Percentiles rank a stretch among this genome's conserved stretches.
Evolutionary conservation across 2,888 invertebrate genomes (phyloP).

Genomic region (Itoplectis maculator): DNA sequence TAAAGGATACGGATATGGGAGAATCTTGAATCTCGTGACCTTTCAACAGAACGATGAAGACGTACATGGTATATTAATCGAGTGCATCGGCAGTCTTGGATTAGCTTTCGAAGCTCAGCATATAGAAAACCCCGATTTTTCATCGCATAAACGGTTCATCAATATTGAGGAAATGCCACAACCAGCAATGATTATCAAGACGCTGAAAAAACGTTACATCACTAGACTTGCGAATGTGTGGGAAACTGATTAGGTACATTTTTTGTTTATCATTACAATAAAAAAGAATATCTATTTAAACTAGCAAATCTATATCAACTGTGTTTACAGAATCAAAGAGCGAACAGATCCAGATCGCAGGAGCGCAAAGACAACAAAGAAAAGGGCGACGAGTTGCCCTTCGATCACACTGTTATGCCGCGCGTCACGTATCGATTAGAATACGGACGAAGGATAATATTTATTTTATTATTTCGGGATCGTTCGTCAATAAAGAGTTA

Average conservation of each 20-base stretch:
- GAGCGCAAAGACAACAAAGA: no score
- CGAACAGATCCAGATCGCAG: no score
- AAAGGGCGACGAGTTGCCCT: no score
- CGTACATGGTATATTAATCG: background rate
- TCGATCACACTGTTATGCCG: no score
- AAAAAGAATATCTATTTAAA: background rate
- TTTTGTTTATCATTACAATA: no score
- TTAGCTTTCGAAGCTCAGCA: background rate
- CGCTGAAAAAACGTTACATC: background rate
- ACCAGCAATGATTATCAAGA: constrained; percentile 11
- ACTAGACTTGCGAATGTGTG: constrained; percentile 2
- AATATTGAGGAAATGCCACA: background rate
- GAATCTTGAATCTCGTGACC: background rate
- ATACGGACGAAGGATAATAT: no score
- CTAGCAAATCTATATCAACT: no score
- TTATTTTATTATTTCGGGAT: no score
- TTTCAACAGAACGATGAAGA: background rate
- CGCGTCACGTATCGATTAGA: no score
- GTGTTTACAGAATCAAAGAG: no score
- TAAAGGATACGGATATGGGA: background rate
- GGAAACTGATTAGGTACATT: constrained; percentile 17
- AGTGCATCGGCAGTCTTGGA: constrained; percentile 8
- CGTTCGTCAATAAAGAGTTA: no score
- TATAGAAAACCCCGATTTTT: background rate
- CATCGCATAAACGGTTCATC: background rate